Evolutionary conservation across 2,888 invertebrate genomes (phyloP), one percentile per base, ranked within the genome.

Genomic region (Cotesia congregata): DNA sequence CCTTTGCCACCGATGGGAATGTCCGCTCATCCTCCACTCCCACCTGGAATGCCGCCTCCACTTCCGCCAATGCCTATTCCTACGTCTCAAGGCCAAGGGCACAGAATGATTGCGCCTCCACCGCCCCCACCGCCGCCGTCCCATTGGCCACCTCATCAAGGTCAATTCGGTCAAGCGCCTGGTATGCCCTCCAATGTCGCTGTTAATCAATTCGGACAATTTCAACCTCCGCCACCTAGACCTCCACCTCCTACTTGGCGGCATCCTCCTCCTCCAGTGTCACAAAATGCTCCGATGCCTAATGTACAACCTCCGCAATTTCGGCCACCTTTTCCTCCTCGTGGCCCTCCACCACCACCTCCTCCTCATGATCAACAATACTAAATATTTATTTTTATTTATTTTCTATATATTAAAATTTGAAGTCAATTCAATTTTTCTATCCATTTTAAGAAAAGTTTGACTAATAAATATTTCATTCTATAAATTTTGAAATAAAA

Each of bases 311-410:
- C 86, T 12, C 85, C 82, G 60, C 87, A 90, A 78, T 89, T 89
- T 69, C 86, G 91, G 79, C 91, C 92, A 60, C 91, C 92, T 0
- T 92, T 94, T 80, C 94, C 94, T 5, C 94, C 94, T 61, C 92
- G 94, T 81, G 93, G 94, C 60, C 93, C 94, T 0, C 94, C 94
- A 0, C 94, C 94, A 80, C 95, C 94, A 6, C 93, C 94, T 40
- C 92, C 91, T 6, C 88, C 90, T 5, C 87, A 87, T 74, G 89
- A 88, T 30, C 74, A 79, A 9, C 87, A 87, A 77, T 88, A 87
- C 82, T 86, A 83, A 81, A 61, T 74, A 7, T 61, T 15, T 12
- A 61, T 61, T 67, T 59, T 39, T 5, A 7, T 41, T 67, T 38
- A n/a, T 40, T 20, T 17, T 17, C 0, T 17, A 1, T 17, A 17